Percentiles rank a stretch among this genome's conserved stretches.
These are phyloP conservation scores for Eupithecia pulchellata DNA, from an alignment of 2,888 invertebrate species.

Conservation along the genomic window DNA sequence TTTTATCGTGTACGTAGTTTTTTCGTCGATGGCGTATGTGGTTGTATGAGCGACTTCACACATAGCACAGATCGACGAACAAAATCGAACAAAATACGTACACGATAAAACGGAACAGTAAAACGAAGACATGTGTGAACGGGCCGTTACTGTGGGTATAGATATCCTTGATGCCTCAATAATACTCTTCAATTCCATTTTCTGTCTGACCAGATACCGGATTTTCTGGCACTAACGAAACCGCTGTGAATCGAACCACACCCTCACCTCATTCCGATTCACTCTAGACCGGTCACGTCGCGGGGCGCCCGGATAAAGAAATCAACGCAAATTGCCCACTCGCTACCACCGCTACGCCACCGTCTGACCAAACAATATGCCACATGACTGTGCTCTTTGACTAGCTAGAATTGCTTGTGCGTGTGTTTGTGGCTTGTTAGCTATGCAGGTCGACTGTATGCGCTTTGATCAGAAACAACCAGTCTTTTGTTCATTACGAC, in stretches of 20 bases:
- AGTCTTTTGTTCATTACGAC: background rate
- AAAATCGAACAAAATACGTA: no score
- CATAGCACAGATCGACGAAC: no score
- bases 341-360: conserved; percentile 28
- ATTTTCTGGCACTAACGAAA: background rate
- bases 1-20: no score
- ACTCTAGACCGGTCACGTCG: conserved; percentile 51
- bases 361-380: conserved; percentile 32
- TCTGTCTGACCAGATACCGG: no score
- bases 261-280: conserved; percentile 62
- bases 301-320: conserved; percentile 68
- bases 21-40: no score
- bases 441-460: background rate
- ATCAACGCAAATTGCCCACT: conserved; percentile 74
- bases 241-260: conserved; percentile 24
- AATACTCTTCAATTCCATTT: no score
- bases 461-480: background rate
- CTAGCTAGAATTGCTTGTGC: background rate
- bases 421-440: background rate
- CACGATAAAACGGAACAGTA: no score
- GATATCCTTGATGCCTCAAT: no score
- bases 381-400: conserved; percentile 25
- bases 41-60: no score
- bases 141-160: no score
- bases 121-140: no score